Evolutionary conservation across 2,113 vertebrate species (phyloP), one percentile per base, ranked within the genome.

Genomic region (Phylloscopus trochilus): DNA sequence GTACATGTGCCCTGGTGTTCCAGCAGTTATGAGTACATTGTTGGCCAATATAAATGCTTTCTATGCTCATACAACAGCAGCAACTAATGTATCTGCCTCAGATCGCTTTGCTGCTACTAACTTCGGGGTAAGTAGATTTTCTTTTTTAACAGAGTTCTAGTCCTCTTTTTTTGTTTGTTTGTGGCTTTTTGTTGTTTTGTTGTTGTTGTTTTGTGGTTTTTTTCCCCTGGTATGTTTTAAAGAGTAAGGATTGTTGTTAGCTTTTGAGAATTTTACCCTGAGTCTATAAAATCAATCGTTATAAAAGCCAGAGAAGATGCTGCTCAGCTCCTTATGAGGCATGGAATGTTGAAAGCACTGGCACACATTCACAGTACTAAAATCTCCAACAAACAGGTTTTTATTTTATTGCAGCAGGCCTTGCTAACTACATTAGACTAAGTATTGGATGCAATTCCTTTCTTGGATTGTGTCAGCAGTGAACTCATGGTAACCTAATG

Each of bases 11-110:
- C 98, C 99, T 3, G 98, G 99, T 30, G 99, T 99, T 60, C 99
- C 99, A 69, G 99, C 99, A 35, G 99, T 99, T 94, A 99, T 99
- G 99, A 99, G 99, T 83, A 99, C 98, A 10, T 89, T 99, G 97
- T 94, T 99, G 87, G 99, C 99, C 44, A 99, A 99, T 86, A 99
- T 99, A 88, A 99, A 99, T 23, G 99, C 99, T 69, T 99, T 99
- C 96, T 99, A 99, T n/a, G 99, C 99, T 63, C 99, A 99, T 91
- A 99, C 99, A 28, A 99, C 99, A 27, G 98, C 98, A 93, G 98
- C 98, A 92, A 99, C 99, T n/a, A 99, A 99, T 58, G 99, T 99
- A 20, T 99, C 99, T 8, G 99, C 99, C 47, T 99, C 99, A 6
- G 99, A 99, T 92, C 98, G 99, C 66, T 99, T 99, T 91, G 99